These are phyloP conservation scores for Standfussiana lucernea DNA, from an alignment of 2,888 invertebrate species.

Conservation along the genomic window DNA sequence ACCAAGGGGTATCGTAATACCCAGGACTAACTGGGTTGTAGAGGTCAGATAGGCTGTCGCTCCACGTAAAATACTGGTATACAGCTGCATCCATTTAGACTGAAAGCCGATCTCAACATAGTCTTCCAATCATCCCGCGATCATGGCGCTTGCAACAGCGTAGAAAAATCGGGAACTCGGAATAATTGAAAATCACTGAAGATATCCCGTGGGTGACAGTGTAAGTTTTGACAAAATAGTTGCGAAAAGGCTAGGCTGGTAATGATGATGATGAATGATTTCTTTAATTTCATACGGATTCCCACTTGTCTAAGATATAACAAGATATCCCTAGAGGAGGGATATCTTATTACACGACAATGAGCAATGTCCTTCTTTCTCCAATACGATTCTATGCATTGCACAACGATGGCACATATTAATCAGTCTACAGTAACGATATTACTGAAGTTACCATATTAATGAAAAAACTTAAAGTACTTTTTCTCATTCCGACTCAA, in stretches of 20 bases:
- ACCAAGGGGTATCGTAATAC: not conserved
- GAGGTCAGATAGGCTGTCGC: not conserved
- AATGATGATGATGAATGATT: not conserved
- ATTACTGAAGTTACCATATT: too few species aligned
- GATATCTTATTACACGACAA: not conserved
- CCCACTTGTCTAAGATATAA: not conserved
- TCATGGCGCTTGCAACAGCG: too few species aligned
- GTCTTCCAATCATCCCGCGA: too few species aligned
- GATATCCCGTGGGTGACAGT: too few species aligned
- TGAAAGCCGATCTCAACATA: not conserved
- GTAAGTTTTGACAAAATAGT: too few species aligned
- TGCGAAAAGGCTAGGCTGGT: not conserved
- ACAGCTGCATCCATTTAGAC: not conserved
- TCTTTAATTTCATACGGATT: not conserved
- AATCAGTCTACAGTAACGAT: not conserved
- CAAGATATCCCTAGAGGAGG: too few species aligned
- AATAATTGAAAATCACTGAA: too few species aligned
- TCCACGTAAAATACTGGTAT: not conserved
- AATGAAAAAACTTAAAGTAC: not conserved
- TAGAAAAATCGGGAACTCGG: too few species aligned
- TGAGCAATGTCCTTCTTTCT: not conserved
- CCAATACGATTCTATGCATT: not conserved
- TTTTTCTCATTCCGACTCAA: constrained; percentile 16
- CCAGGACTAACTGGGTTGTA: not conserved
- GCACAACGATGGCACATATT: not conserved